Conservation (phyloP, 64 coral and sea anemone species). For the Montipora capricornis region DNA sequence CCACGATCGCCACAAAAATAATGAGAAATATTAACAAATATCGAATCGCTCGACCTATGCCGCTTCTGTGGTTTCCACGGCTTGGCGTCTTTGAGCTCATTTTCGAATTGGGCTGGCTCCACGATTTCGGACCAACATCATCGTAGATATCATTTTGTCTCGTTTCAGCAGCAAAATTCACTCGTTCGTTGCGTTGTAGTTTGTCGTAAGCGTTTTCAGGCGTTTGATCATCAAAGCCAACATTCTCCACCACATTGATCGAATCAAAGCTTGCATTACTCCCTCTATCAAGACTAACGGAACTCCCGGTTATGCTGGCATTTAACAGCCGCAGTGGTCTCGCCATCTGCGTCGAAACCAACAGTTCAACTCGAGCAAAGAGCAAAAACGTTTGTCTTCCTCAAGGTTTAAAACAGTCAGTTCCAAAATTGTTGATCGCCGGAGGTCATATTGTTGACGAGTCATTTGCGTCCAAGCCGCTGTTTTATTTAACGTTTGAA, state of each 20-base stretch:
- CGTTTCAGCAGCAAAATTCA: not conserved
- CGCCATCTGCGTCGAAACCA: too few species aligned
- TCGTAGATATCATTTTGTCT: not conserved
- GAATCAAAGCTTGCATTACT: not conserved
- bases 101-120: not conserved
- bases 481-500: conserved; percentile 13
- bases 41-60: not conserved
- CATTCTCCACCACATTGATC: conserved; percentile 2
- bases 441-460: too few species aligned
- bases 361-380: too few species aligned
- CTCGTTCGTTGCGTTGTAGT: not conserved
- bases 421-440: too few species aligned
- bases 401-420: too few species aligned
- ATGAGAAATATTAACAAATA: conserved; percentile 47
- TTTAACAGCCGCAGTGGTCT: too few species aligned
- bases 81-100: not conserved
- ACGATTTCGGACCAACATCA: not conserved
- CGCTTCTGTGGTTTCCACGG: not conserved
- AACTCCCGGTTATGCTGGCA: too few species aligned
- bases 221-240: not conserved
- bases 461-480: not conserved
- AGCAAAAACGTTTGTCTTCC: too few species aligned
- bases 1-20: conserved; percentile 31
- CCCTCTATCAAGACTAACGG: too few species aligned
- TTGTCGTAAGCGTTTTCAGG: not conserved